These are phyloP conservation scores for Cotesia typhae DNA, from an alignment of 1,140 invertebrate genomes.

Conservation along the genomic window DNA sequence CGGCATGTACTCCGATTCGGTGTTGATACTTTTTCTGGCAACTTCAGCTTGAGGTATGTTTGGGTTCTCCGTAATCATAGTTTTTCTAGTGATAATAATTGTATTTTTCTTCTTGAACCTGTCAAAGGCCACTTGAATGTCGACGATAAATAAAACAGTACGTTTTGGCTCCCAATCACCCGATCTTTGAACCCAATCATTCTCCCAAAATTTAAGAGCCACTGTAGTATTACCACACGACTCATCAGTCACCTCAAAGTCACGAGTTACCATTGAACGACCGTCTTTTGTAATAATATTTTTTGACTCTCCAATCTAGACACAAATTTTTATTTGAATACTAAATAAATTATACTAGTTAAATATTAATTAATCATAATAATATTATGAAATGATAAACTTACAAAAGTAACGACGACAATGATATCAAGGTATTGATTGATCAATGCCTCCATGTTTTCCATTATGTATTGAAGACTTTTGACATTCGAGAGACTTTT, in stretches of 20 bases:
- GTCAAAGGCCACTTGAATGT: slow-evolving; percentile 58
- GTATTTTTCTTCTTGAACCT: slow-evolving; percentile 54
- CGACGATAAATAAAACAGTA: slow-evolving; percentile 60
- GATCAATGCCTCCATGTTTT: slow-evolving; percentile 54
- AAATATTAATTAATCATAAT: slow-evolving; percentile 37
- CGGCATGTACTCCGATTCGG: slow-evolving; percentile 44
- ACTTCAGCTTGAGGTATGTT: slow-evolving; percentile 51
- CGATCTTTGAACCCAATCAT: slow-evolving; percentile 57
- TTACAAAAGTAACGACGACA: slow-evolving; percentile 63
- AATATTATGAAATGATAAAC: slow-evolving; percentile 38
- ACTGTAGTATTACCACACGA: slow-evolving; percentile 45
- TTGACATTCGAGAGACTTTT: slow-evolving; percentile 59
- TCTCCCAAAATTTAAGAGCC: slow-evolving; percentile 55
- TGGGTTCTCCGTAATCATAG: slow-evolving; percentile 64
- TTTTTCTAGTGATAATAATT: slow-evolving; percentile 57
- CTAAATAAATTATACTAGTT: slow-evolving; percentile 36
- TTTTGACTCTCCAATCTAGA: slow-evolving; percentile 54
- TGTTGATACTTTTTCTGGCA: slow-evolving; percentile 49
- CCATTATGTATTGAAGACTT: slow-evolving; percentile 52
- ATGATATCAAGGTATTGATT: slow-evolving; percentile 60
- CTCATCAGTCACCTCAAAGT: slow-evolving; percentile 53
- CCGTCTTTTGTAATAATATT: slow-evolving; percentile 57
- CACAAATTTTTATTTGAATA: slow-evolving; percentile 32
- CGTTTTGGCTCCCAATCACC: slow-evolving; percentile 54
- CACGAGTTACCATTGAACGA: slow-evolving; percentile 52